A percentile compares a stretch with the other conserved stretches of the same genome.
These are phyloP conservation scores for Agrilus planipennis DNA, from an alignment of 1,140 invertebrate species.

Conservation along the genomic window DNA sequence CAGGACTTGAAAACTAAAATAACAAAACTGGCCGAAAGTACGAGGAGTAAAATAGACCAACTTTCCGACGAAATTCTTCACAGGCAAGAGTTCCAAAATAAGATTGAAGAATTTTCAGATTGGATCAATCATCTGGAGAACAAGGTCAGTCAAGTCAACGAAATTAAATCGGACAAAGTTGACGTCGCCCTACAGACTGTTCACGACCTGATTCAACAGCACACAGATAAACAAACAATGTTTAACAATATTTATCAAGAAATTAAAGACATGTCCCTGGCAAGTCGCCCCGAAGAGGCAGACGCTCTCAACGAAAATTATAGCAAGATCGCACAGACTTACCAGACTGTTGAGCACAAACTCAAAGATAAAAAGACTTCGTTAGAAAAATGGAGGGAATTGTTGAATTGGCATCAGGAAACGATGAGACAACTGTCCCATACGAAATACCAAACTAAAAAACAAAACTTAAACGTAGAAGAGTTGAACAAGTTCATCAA, in stretches of 20 bases:
- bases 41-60: conserved; percentile 60
- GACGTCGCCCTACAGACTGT: conserved; percentile 66
- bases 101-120: conserved; percentile 66
- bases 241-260: conserved; percentile 69
- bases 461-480: conserved; percentile 49
- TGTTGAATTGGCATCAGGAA: conserved; percentile 70
- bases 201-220: conserved; percentile 66
- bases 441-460: conserved; percentile 64
- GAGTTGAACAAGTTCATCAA: conserved; percentile 51
- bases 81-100: conserved; percentile 73
- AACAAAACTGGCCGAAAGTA: conserved; percentile 55
- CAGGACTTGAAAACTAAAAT: conserved; percentile 60
- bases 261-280: conserved; percentile 60
- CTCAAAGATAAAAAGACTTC: conserved; percentile 60
- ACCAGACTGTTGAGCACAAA: conserved; percentile 63
- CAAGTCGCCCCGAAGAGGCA: conserved; percentile 57
- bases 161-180: conserved; percentile 67
- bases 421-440: conserved; percentile 69
- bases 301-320: conserved; percentile 62
- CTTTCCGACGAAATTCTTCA: conserved; percentile 68
- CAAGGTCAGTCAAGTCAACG: conserved; percentile 64
- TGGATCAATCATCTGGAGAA: conserved; percentile 70
- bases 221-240: conserved; percentile 61
- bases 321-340: conserved; percentile 57
- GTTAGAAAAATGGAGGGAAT: conserved; percentile 72